phyloP scores from a whole-genome alignment of 2,888 invertebrate species.

The Lepidochitona cinerea region DNA sequence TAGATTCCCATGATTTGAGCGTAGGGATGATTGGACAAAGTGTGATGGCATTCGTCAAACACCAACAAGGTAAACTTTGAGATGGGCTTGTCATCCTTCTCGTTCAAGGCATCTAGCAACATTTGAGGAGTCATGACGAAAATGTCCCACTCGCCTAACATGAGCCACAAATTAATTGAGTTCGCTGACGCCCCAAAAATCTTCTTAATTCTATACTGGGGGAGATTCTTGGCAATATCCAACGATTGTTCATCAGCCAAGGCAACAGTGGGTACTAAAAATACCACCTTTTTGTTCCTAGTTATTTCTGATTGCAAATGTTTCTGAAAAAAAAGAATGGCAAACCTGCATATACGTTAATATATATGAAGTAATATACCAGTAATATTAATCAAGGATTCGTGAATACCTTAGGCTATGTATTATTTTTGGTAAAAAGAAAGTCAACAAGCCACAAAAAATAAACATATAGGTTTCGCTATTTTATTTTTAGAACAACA shows the following conservation, averaged over 20 bases:
- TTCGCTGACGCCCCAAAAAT: conserved; percentile 49
- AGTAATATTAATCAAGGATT: no score
- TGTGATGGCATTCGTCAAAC: conserved; percentile 67
- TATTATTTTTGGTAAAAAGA: no score
- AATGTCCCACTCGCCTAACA: conserved; percentile 44
- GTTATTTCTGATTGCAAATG: neutral
- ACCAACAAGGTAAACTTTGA: conserved; percentile 53
- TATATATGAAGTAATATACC: no score
- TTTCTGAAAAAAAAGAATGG: no score
- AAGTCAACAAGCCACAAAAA: no score
- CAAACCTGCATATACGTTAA: no score
- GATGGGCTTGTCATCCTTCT: conserved; percentile 24
- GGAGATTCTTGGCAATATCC: conserved; percentile 52
- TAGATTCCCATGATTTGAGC: conserved; percentile 62
- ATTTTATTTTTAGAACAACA: no score
- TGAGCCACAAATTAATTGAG: conserved; percentile 24
- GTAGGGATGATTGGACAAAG: conserved; percentile 59
- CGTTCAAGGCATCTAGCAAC: conserved; percentile 56
- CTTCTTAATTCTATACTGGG: conserved; percentile 39
- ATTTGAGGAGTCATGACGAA: conserved; percentile 70
- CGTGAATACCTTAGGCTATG: no score
- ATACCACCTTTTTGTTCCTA: conserved; percentile 51
- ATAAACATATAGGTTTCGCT: no score
- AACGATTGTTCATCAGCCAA: conserved; percentile 67
- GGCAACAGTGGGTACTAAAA: conserved; percentile 64